Conservation (phyloP, 2,888 invertebrate species). For the Spodoptera littoralis region DNA sequence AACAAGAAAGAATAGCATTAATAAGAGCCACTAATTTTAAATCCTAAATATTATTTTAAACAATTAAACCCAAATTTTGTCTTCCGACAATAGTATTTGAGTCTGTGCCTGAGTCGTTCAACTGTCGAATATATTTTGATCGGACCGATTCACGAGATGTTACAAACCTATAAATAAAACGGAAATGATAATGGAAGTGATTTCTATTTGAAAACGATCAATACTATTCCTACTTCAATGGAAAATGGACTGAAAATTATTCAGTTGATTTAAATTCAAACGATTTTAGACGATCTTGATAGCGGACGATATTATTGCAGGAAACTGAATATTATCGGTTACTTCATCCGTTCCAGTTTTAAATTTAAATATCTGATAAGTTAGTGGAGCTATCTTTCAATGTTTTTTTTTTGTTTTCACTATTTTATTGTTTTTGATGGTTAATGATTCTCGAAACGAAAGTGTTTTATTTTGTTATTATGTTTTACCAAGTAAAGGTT, state of each 20-base stretch:
- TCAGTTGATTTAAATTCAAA: conserved; percentile 20
- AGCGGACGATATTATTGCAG: conserved; percentile 12
- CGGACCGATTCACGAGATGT: conserved; percentile 4
- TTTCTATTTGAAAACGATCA: conserved; percentile 32
- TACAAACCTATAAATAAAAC: conserved; percentile 8
- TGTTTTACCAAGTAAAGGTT: too few relatives aligned
- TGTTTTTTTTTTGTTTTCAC: too few relatives aligned
- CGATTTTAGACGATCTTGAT: conserved; percentile 30
- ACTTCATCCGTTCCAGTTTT: too few relatives aligned
- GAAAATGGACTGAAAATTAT: conserved; percentile 26
- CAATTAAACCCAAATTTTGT: neutral
- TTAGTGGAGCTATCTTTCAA: neutral
- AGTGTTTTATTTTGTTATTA: too few relatives aligned
- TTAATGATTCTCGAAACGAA: too few relatives aligned
- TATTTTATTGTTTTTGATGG: too few relatives aligned
- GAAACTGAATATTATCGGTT: neutral
- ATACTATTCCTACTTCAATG: conserved; percentile 19
- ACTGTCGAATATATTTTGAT: conserved; percentile 14
- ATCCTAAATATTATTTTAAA: neutral
- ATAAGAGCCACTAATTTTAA: neutral
- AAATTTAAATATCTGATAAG: too few relatives aligned
- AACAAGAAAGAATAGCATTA: conserved; percentile 68
- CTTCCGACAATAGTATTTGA: conserved; percentile 17
- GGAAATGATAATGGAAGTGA: conserved; percentile 1
- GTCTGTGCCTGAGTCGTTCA: conserved; percentile 15